Percentiles rank a stretch among this genome's conserved stretches.
Evolutionary conservation across 1,140 invertebrate genomes (phyloP).

Genomic region (Gonatopus flavifemur): DNA sequence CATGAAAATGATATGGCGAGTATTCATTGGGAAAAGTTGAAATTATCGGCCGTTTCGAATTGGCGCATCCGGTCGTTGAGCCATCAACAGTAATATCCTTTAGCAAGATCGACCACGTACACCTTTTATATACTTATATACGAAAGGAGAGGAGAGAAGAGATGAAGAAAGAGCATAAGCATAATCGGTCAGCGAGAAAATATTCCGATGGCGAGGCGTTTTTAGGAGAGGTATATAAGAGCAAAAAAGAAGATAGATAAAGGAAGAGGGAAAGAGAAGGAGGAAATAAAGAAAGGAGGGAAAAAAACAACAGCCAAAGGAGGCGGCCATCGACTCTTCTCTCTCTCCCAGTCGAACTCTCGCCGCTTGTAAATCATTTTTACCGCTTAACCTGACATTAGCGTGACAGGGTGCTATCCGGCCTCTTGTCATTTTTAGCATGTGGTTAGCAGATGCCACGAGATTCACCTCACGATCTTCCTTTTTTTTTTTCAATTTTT

Average conservation of each 20-base stretch:
- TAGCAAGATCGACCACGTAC: too few species aligned
- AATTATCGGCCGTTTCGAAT: too few species aligned
- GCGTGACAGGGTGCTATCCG: slow-evolving; percentile 33
- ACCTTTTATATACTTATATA: too few species aligned
- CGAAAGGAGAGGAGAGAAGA: slow-evolving; percentile 23
- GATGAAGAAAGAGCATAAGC: not conserved
- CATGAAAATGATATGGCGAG: too few species aligned
- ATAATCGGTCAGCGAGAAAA: too few species aligned
- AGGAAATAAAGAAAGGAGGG: slow-evolving; percentile 1
- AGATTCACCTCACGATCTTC: slow-evolving; percentile 8
- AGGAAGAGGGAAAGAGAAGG: slow-evolving; percentile 3
- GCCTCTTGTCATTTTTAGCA: slow-evolving; percentile 28
- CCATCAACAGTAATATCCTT: too few species aligned
- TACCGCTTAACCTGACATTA: slow-evolving; percentile 39
- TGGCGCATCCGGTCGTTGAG: too few species aligned
- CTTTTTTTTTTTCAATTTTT: too few species aligned
- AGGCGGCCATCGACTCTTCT: too few species aligned
- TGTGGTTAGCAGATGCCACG: slow-evolving; percentile 37
- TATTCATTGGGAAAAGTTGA: slow-evolving; percentile 25
- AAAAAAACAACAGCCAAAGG: too few species aligned
- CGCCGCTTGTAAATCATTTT: slow-evolving; percentile 38
- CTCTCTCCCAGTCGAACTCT: slow-evolving; percentile 10
- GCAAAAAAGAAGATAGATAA: not conserved
- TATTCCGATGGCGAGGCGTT: too few species aligned
- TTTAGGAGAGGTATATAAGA: not conserved